Percentiles rank a stretch among this genome's conserved stretches.
Evolutionary conservation across 2,888 invertebrate genomes (phyloP).

Genomic region (Drosophila setosimentum): DNA sequence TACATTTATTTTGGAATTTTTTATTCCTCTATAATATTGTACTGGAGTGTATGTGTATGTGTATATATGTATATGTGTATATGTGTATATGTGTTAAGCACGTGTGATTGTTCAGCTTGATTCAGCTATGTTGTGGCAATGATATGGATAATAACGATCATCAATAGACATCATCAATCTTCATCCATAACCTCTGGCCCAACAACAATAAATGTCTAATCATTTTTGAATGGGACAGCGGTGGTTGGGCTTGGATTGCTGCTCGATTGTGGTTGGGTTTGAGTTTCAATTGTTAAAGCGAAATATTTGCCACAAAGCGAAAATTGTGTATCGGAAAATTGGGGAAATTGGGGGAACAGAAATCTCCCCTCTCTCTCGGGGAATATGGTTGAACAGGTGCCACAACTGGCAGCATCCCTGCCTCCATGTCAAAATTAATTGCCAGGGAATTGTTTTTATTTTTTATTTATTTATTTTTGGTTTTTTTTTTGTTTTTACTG

Average conservation of each 20-base stretch:
- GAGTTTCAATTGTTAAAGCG: not conserved
- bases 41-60: not conserved
- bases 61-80: not conserved
- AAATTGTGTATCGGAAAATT: not conserved
- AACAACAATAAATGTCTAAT: conserved; percentile 61
- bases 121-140: conserved; percentile 9
- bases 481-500: conserved; percentile 15
- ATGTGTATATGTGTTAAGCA: not conserved
- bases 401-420: conserved; percentile 11
- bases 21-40: not conserved
- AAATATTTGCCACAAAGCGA: not conserved
- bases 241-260: not conserved
- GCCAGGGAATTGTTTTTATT: conserved; percentile 26
- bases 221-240: conserved; percentile 36
- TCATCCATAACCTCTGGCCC: conserved; percentile 64
- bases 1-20: not conserved
- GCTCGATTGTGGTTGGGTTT: not conserved
- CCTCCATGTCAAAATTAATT: conserved; percentile 21
- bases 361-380: not conserved
- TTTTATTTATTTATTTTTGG: not conserved
- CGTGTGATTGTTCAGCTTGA: not conserved
- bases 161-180: conserved; percentile 69
- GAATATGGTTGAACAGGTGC: conserved; percentile 29
- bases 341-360: not conserved
- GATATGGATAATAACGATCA: conserved; percentile 61